Base-by-base conservation (phyloP, 2,888 invertebrate species). In the Scaptodrosophila latifasciaeformis region DNA sequence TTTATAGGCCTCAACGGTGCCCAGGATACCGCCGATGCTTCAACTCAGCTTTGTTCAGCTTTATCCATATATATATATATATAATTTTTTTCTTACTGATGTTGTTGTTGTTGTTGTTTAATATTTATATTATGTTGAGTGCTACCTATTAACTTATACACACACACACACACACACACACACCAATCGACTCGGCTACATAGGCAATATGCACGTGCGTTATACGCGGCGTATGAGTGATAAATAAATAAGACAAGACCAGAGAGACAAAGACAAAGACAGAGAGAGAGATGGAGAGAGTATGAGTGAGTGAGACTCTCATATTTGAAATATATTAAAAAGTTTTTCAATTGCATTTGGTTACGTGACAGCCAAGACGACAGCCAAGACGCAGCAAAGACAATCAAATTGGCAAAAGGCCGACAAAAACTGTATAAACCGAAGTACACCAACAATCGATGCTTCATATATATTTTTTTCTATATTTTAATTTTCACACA, bases 291-390 rank as follows among this genome's bases (percentile, higher is more conserved):
- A 12, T 13, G 13, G 27, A 17, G 30, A 2, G 21, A 7, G 5
- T 15, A 15, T 34, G n/a, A n/a, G n/a, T 27, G 7, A 27, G 13
- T 19, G 30, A 27, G 5, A 9, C 13, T 46, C 42, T 63, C 60
- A 70, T 67, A 70, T 70, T 63, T 53, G 53, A 59, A 70, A 67
- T 70, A 67, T 70, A 67, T 67, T 67, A 67, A 67, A 70, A 67
- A 67, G 58, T 67, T 67, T 70, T 67, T 70, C 67, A 70, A 70
- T 67, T 67, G 67, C 67, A 58, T 62, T 63, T 63, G 39, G 35
- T 49, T 55, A 56, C 59, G 59, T 59, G 59, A 37, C 43, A 37
- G 24, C 24, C 24, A 7, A 7, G 24, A 3, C 7, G 4, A 24
- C n/a, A n/a, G n/a, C 24, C 24, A 24, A 7, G 24, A 24, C 24